These are phyloP conservation scores for Ichneumon xanthorius DNA, from an alignment of 2,888 invertebrate genomes.

Conservation along the genomic window DNA sequence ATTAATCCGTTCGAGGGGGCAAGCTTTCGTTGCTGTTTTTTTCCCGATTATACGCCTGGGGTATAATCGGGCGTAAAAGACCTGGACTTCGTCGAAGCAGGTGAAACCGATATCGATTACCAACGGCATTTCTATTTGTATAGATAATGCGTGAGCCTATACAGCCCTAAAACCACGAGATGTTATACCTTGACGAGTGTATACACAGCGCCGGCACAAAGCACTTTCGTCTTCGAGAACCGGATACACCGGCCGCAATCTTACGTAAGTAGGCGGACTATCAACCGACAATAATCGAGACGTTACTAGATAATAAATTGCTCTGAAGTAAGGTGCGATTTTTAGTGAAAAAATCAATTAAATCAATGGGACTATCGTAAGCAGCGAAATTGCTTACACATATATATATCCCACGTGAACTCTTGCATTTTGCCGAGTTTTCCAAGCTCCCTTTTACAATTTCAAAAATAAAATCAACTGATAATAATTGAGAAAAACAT, in stretches of 20 bases:
- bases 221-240: slow-evolving; percentile 23
- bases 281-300: slow-evolving; percentile 24
- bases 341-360: not conserved
- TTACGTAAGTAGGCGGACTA: slow-evolving; percentile 36
- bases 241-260: slow-evolving; percentile 24
- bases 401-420: not conserved
- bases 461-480: not conserved
- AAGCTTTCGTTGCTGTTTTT: not conserved
- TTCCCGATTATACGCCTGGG: not conserved
- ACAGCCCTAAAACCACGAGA: not conserved
- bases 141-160: not conserved
- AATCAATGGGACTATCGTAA: not conserved
- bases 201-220: slow-evolving; percentile 5
- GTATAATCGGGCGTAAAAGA: too few relatives aligned
- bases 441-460: not conserved
- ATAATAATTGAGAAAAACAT: slow-evolving; percentile 14
- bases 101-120: slow-evolving; percentile 52
- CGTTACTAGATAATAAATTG: not conserved
- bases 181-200: not conserved
- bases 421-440: not conserved
- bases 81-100: slow-evolving; percentile 34
- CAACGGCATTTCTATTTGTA: slow-evolving; percentile 14
- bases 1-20: not conserved
- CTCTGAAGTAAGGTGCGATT: not conserved
- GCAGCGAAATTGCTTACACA: not conserved